A percentile compares a stretch with the other conserved stretches of the same genome.
Conservation (phyloP, 2,888 invertebrate species). For the Magallana nippona region DNA sequence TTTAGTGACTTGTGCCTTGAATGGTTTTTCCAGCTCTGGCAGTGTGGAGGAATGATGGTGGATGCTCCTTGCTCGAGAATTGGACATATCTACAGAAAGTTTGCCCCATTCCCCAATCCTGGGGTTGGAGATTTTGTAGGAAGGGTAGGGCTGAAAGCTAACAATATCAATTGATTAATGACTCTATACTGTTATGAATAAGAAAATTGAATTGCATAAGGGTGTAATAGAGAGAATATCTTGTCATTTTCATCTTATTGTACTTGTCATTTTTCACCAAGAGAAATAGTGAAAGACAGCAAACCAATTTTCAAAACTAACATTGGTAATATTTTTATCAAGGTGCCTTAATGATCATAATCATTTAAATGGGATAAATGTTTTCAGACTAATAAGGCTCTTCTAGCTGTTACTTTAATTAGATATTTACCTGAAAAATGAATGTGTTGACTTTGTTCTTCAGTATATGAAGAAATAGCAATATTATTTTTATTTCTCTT, state of each 20-base stretch:
- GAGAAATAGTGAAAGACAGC: neutral
- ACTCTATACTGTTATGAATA: neutral
- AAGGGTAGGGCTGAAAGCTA: slow-evolving; percentile 66
- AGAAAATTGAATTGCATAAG: no score
- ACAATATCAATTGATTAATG: neutral
- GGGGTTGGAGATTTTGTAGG: slow-evolving; percentile 94
- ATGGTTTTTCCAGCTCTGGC: slow-evolving; percentile 87
- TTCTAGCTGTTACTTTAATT: no score
- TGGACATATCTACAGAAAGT: slow-evolving; percentile 87
- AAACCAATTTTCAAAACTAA: neutral
- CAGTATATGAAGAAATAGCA: neutral
- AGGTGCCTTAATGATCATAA: no score
- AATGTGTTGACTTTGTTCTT: neutral
- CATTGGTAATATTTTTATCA: neutral
- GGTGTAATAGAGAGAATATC: no score
- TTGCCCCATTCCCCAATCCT: slow-evolving; percentile 90
- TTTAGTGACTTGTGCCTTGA: neutral
- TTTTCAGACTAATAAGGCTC: no score
- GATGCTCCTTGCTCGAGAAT: slow-evolving; percentile 96
- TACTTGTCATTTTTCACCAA: neutral
- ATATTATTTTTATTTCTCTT: neutral
- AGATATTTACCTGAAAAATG: no score
- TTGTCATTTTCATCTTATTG: no score
- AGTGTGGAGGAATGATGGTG: slow-evolving; percentile 94
- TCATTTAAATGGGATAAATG: no score